Conservation (phyloP, 2,113 vertebrate species). For the Oenanthe melanoleuca region DNA sequence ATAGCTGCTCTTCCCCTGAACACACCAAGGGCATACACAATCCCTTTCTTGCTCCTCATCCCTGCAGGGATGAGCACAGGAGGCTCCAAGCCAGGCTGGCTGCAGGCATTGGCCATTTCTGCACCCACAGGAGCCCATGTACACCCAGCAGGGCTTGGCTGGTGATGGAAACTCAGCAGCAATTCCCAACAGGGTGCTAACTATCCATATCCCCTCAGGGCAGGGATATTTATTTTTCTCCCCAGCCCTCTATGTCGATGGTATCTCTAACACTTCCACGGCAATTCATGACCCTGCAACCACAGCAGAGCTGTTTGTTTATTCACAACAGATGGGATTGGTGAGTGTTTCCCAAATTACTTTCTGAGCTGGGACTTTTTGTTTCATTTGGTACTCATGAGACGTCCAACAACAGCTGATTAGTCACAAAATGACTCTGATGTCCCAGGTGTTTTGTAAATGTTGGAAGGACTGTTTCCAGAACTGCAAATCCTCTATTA, state of each 20-base stretch:
- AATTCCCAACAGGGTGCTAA: neutral
- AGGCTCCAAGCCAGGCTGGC: neutral
- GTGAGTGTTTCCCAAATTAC: conserved; percentile 43
- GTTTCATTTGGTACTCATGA: conserved; percentile 7
- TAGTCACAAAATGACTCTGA: conserved; percentile 52
- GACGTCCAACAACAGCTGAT: conserved; percentile 49
- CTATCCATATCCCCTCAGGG: neutral
- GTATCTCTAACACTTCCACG: neutral
- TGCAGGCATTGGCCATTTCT: neutral
- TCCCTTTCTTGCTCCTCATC: neutral
- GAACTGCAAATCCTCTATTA: neutral
- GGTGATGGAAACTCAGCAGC: neutral
- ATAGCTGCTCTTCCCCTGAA: neutral
- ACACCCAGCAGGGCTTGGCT: neutral
- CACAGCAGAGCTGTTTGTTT: conserved; percentile 50
- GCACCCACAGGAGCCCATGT: neutral
- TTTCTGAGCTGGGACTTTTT: conserved; percentile 53
- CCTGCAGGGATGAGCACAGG: accelerated
- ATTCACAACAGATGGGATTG: conserved; percentile 53
- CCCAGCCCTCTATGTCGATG: neutral
- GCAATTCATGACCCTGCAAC: conserved; percentile 5
- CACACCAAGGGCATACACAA: accelerated
- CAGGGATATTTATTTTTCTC: neutral
- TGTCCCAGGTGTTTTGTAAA: conserved; percentile 30
- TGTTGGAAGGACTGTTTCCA: neutral